Base-by-base conservation (phyloP, 2,113 vertebrate species). In the Oryzias celebensis region DNA sequence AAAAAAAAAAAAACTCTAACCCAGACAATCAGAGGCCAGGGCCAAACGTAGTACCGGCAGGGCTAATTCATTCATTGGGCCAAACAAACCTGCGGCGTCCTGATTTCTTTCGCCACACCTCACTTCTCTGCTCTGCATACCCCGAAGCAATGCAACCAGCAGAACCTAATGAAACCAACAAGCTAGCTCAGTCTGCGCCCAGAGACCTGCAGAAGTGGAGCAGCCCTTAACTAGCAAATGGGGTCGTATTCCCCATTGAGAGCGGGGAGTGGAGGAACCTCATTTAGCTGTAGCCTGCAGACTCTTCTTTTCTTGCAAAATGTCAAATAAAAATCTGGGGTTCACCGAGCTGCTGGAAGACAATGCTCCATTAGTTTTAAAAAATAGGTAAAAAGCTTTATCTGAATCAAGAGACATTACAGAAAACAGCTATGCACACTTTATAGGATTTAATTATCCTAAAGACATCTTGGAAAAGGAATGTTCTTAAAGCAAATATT, bases 221-320 rank as follows among this genome's bases (percentile, higher is more conserved):
- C 88, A 88, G 80, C 85, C 82, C 78, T 74, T 70, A 77, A 79
- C 80, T 75, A 67, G 81, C 85, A 88, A 92, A 91, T 90, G 88
- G 89, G 89, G 88, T 90, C 73, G 86, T 88, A 91, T 91, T 91
- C 90, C 90, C 91, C 78, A 81, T 89, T 87, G 91, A 88, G 85
- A 78, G 62, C 71, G 60, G 78, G 28, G 69, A 81, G 76, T 80
- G 83, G 78, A 87, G 84, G 85, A 91, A 89, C 85, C 90, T 91
- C 87, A 92, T 90, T 91, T 91, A 91, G 85, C 77, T 74, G 77
- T 90, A 85, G 90, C 89, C 90, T 82, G 86, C 78, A 89, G 84
- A 86, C 81, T 68, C 67, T 73, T 66, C 69, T 71, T 77, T 49
- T 66, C 56, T 66, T 76, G 63, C 65, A 41, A 59, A 64, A 67